Percentiles rank a stretch among this genome's conserved stretches.
These are phyloP conservation scores for Leptobrachium ailaonicum DNA, from an alignment of 2,113 vertebrate species.

Conservation along the genomic window DNA sequence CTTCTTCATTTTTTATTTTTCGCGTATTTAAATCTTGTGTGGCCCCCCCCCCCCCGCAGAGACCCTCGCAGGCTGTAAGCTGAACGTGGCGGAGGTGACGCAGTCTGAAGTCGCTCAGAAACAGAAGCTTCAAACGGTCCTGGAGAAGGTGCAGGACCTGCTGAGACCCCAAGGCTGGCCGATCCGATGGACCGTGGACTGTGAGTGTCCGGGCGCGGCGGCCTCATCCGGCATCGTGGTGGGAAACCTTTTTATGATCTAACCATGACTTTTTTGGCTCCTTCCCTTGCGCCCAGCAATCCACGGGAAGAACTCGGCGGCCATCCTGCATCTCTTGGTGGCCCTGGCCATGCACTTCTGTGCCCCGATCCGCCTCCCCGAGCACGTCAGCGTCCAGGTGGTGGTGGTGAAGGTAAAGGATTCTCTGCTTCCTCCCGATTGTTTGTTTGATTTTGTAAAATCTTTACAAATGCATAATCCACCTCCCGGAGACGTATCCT, in stretches of 20 bases:
- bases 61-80: slow-evolving; percentile 81
- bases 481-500: no score
- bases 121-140: slow-evolving; percentile 90
- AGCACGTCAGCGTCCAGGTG: slow-evolving; percentile 87
- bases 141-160: slow-evolving; percentile 85
- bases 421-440: no score
- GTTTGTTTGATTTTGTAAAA: no score
- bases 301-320: slow-evolving; percentile 89
- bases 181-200: slow-evolving; percentile 87
- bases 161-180: slow-evolving; percentile 87
- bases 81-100: slow-evolving; percentile 94
- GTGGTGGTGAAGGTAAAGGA: slow-evolving; percentile 85
- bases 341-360: slow-evolving; percentile 88
- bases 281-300: slow-evolving; percentile 70
- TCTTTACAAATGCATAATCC: no score
- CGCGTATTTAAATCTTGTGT: no score
- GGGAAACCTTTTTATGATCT: not conserved
- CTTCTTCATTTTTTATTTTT: no score
- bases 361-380: slow-evolving; percentile 88
- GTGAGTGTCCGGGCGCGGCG: slow-evolving; percentile 68
- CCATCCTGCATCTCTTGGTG: slow-evolving; percentile 88
- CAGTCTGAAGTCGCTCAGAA: slow-evolving; percentile 95
- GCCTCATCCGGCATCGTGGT: no score
- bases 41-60: slow-evolving; percentile 67
- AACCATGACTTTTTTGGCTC: not conserved